Evolutionary conservation across 1,140 invertebrate genomes (phyloP), one percentile per base, ranked within the genome.

Genomic region (Palaemon carinicauda): DNA sequence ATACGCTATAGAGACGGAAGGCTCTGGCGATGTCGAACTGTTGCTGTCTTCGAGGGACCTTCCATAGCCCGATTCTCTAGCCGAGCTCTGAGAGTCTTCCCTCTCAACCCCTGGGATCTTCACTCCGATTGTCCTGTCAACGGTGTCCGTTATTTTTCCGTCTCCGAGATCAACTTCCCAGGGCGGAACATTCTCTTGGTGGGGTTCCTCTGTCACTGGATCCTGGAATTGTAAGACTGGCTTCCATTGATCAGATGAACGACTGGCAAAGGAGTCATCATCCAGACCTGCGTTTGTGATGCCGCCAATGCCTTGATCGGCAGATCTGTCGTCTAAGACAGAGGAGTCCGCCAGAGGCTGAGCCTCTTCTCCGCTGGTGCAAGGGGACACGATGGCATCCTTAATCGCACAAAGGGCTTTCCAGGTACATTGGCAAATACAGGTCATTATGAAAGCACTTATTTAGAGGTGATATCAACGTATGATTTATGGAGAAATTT

Each of bases 21-120:
- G 83, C 31, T 86, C 83, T 1, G 75, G 56, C 15, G 83, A 73
- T 17, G 74, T 69, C 0, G 83, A 86, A 12, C 65, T 69, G 51
- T 86, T 86, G 77, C 83, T 86, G 77, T 86, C 83, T 51, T 86
- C 77, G 12, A 86, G 83, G 24, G 83, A 86, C 50, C 83, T 75
- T 12, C 83, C 83, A 51, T 80, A 80, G 51, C 83, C 83, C 10
- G 83, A 86, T 51, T 86, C 83, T 19, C 77, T 33, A 1, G 83
- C 80, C 17, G 77, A 80, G 19, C 83, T 80, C 14, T 51, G 77
- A 12, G 83, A 86, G 31, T 86, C 83, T 17, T 33, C 27, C n/a
- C 21, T n/a, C 75, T n/a, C 21, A n/a, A 3, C 33, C 21, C 24
- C 50, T 1, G 41, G 50, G 24, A 52, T 53, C 14, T 53, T n/a